phyloP scores from a whole-genome alignment of 1,140 invertebrate genomes.

The Panulirus ornatus region DNA sequence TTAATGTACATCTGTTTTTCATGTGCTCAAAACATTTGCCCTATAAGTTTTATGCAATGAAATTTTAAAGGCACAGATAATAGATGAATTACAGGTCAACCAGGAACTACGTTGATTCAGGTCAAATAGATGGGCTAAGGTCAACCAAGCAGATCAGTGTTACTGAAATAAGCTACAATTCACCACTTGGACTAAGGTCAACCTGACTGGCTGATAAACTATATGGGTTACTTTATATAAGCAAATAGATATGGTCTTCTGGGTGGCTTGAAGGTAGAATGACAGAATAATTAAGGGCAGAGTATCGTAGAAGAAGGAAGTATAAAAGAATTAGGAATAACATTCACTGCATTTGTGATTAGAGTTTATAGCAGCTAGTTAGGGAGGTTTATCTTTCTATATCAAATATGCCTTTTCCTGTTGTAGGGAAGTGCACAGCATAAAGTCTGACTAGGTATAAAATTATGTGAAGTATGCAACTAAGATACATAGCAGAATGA shows the following conservation, averaged over 20 bases:
- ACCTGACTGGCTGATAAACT: not conserved
- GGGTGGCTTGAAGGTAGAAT: not conserved
- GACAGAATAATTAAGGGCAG: too few species aligned
- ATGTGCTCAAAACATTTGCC: constrained; percentile 46
- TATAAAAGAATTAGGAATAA: too few species aligned
- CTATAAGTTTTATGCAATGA: constrained; percentile 14
- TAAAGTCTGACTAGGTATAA: not conserved
- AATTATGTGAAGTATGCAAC: not conserved
- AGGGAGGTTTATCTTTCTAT: not conserved
- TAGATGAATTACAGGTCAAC: not conserved
- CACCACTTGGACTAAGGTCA: not conserved
- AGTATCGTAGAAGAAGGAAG: too few species aligned
- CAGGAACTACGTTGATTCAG: not conserved
- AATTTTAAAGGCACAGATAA: not conserved
- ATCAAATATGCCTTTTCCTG: not conserved
- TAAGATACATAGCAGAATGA: not conserved
- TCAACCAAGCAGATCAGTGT: not conserved
- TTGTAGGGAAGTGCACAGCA: not conserved
- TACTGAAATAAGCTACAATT: not conserved
- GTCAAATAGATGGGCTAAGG: not conserved
- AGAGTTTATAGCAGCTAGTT: too few species aligned
- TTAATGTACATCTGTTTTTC: constrained; percentile 17
- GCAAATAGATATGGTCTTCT: not conserved
- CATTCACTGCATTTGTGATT: too few species aligned
- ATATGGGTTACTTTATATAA: not conserved